A percentile compares a stretch with the other conserved stretches of the same genome.
These are phyloP conservation scores for Hylyphantes graminicola DNA, from an alignment of 1,140 invertebrate species.

Conservation along the genomic window DNA sequence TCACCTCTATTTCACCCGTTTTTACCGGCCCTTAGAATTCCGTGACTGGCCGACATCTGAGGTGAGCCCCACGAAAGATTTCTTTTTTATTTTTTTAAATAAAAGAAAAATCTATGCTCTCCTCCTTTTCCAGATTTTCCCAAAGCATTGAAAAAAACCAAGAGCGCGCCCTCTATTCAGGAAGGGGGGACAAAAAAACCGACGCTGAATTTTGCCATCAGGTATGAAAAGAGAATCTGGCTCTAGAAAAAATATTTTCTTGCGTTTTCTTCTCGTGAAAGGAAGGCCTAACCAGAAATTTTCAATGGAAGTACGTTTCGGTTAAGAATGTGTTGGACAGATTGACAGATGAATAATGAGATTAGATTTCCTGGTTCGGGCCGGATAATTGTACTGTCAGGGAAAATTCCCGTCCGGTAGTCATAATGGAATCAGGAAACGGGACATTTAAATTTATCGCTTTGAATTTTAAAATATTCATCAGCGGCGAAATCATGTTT, in stretches of 20 bases:
- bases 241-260: slow-evolving; percentile 33
- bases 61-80: slow-evolving; percentile 3
- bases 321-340: slow-evolving; percentile 21
- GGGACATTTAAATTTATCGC: slow-evolving; percentile 3
- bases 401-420: slow-evolving; percentile 9
- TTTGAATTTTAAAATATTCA: slow-evolving; percentile 9
- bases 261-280: slow-evolving; percentile 26
- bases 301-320: slow-evolving; percentile 19
- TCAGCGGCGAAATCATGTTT: too few species aligned
- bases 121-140: slow-evolving; percentile 32
- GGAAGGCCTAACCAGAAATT: slow-evolving; percentile 19
- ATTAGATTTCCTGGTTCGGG: slow-evolving; percentile 9
- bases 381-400: slow-evolving; percentile 21
- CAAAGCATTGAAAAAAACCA: slow-evolving; percentile 17
- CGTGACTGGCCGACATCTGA: slow-evolving; percentile 31
- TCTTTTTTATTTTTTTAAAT: slow-evolving; percentile 12
- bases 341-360: slow-evolving; percentile 38
- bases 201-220: slow-evolving; percentile 34
- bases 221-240: slow-evolving; percentile 22
- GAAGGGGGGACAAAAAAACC: slow-evolving; percentile 13
- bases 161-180: slow-evolving; percentile 24
- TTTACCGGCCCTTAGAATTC: slow-evolving; percentile 26
- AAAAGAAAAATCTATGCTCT: slow-evolving; percentile 12
- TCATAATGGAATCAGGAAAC: neutral
- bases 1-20: slow-evolving; percentile 19